Base-by-base conservation (phyloP, 1,140 invertebrate genomes). In the Callitettix versicolor region DNA sequence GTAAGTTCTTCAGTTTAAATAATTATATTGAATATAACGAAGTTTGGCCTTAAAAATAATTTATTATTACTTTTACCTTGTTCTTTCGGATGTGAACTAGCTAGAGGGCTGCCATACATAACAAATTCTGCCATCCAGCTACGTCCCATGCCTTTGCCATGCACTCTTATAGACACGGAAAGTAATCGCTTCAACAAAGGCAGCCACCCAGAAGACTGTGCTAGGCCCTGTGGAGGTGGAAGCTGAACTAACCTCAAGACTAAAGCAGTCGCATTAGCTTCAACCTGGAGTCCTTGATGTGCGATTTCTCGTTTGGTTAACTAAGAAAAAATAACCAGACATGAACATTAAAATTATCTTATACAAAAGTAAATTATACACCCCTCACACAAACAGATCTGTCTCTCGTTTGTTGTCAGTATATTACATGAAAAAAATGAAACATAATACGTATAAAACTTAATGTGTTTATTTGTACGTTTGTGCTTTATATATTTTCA, bases 101-200 rank as follows among this genome's bases (percentile, higher is more conserved):
- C 73, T 18, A 95, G 67, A 0, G 91, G 89, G 48, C 85, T 88
- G 42, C 86, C 85, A 63, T 84, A 86, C 70, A 96, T 95, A 0
- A 94, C 82, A 66, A 92, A 88, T 69, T 95, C 90, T 0, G 86
- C 82, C 62, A 91, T 82, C 91, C 92, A 96, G 62, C 80, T 81
- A 65, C 57, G 58, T 15, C 76, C 72, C n/a, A n/a, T n/a, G n/a
- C n/a, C n/a, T 66, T 83, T 84, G 7, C 75, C 78, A 59, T 91
- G 85, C 14, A 91, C 82, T 22, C 91, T 73, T 21, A 95, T 81
- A 6, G 89, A 87, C 55, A 90, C 87, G 20, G 89, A 90, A 2
- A 95, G 74, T 5, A 95, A 69, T n/a, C 85, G 76, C 58, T 84
- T 82, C 33, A 86, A 75, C 26, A 95, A 71, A 9, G 79, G 75